Percentiles rank a stretch among this genome's conserved stretches.
phyloP scores from a whole-genome alignment of 2,113 vertebrate species.

The Fregetta grallaria region DNA sequence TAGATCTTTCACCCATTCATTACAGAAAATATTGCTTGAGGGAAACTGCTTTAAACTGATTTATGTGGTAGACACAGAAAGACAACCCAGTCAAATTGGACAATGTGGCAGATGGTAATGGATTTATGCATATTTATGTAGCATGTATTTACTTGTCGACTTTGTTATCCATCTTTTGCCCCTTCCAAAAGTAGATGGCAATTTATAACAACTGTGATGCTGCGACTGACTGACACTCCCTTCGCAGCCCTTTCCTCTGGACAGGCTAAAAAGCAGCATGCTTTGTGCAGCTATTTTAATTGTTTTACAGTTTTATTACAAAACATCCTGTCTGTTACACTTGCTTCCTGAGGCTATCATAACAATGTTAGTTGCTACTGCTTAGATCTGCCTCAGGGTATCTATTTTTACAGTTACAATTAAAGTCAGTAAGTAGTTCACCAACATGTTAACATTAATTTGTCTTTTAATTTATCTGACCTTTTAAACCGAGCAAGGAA shows the following conservation, averaged over 20 bases:
- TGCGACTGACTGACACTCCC: constrained; percentile 48
- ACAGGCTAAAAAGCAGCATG: constrained; percentile 47
- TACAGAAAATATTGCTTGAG: constrained; percentile 62
- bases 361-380: constrained; percentile 71
- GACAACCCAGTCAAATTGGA: constrained; percentile 72
- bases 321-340: constrained; percentile 75
- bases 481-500: constrained; percentile 72
- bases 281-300: constrained; percentile 76
- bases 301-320: constrained; percentile 81
- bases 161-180: constrained; percentile 71
- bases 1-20: constrained; percentile 68
- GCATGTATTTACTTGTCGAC: constrained; percentile 72
- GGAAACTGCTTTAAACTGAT: constrained; percentile 74
- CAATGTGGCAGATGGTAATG: constrained; percentile 72
- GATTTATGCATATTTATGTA: constrained; percentile 78
- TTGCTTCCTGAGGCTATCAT: constrained; percentile 75
- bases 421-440: constrained; percentile 71
- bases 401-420: constrained; percentile 77
- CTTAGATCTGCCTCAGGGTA: constrained; percentile 66
- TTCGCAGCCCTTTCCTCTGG: constrained; percentile 56
- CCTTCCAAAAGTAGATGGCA: constrained; percentile 56
- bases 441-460: constrained; percentile 75
- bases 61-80: constrained; percentile 70
- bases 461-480: constrained; percentile 79
- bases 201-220: constrained; percentile 65